Conservation (phyloP, 2,888 invertebrate genomes). For the Sarcophaga rosellei region DNA sequence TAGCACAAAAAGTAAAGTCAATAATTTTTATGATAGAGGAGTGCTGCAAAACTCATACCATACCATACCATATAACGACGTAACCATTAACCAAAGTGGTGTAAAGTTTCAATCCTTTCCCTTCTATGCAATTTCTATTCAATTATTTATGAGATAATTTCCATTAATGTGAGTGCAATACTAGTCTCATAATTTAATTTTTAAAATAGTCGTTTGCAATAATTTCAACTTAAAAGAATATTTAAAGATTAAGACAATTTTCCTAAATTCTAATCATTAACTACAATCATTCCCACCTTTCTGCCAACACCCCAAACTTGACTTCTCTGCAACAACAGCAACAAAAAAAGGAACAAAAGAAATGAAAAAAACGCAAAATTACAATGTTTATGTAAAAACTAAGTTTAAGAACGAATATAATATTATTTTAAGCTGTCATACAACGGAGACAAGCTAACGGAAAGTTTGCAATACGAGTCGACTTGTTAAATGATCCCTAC, state of each 20-base stretch:
- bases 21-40: no score
- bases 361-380: slow-evolving; percentile 1
- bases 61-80: no score
- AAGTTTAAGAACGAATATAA: slow-evolving; percentile 1
- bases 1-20: no score
- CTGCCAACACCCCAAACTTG: slow-evolving; percentile 7
- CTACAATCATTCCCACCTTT: slow-evolving; percentile 3
- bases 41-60: no score
- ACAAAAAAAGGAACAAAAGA: background rate
- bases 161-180: background rate
- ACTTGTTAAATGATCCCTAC: background rate
- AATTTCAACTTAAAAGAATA: slow-evolving; percentile 31
- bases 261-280: slow-evolving; percentile 46
- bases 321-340: background rate
- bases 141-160: background rate
- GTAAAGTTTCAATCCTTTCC: background rate
- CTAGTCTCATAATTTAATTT: slow-evolving; percentile 5
- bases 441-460: slow-evolving; percentile 2
- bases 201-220: slow-evolving; percentile 24
- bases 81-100: no score
- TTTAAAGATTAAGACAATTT: slow-evolving; percentile 41
- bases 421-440: slow-evolving; percentile 34
- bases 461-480: background rate
- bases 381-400: slow-evolving; percentile 16
- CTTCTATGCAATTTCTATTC: background rate